A percentile compares a stretch with the other conserved stretches of the same genome.
Evolutionary conservation across 2,888 invertebrate genomes (phyloP).

Genomic region (Metacarcinus magister): DNA sequence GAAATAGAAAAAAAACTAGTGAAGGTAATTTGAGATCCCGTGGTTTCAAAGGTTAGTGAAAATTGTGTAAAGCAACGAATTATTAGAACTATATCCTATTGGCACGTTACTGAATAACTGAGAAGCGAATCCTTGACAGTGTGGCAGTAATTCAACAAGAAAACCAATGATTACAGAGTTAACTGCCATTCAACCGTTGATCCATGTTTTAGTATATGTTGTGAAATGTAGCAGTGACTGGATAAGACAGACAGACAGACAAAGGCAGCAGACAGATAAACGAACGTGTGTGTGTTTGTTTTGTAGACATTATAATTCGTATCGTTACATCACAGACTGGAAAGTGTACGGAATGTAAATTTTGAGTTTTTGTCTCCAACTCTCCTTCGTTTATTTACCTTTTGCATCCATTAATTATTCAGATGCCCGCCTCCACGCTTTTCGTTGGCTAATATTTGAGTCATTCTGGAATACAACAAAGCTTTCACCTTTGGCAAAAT

Average conservation of each 20-base stretch:
- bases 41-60: too few species aligned
- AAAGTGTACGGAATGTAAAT: neutral
- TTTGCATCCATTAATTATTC: neutral
- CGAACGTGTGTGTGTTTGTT: neutral
- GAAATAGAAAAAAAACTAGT: too few species aligned
- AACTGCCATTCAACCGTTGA: too few species aligned
- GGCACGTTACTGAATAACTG: neutral
- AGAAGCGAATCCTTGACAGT: too few species aligned
- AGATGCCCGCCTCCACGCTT: neutral
- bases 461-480: neutral
- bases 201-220: neutral
- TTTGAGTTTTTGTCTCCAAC: neutral
- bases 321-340: neutral
- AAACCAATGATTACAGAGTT: neutral
- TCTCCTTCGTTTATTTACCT: neutral
- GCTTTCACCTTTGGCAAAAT: neutral
- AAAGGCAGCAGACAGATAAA: neutral
- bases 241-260: too few species aligned
- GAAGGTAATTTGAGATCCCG: too few species aligned
- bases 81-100: neutral
- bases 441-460: constrained; percentile 7
- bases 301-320: neutral
- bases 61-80: neutral
- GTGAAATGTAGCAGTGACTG: neutral
- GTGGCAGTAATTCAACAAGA: neutral